Evolutionary conservation across 2,888 invertebrate species (phyloP), one percentile per base, ranked within the genome.

Genomic region (Nowickia ferox): DNA sequence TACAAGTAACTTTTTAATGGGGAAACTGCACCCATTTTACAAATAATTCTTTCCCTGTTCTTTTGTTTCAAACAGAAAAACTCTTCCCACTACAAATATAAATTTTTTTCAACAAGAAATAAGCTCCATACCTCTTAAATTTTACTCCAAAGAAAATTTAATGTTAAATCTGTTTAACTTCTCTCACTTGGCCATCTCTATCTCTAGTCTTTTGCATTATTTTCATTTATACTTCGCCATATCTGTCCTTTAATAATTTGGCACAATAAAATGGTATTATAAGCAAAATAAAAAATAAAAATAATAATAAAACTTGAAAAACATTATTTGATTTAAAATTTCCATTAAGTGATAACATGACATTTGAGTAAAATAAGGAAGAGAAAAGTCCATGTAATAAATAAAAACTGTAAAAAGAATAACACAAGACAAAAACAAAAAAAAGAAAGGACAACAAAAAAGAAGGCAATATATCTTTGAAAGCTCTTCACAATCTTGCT

Each of bases 271-370:
- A 42, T 4, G 44, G 51, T 22, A 65, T 66, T 13, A 66, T 66
- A 61, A 61, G 53, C 15, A 51, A 48, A 48, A 48, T 22, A 11
- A 13, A 48, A 59, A 9, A 1, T n/a, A n/a, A n/a, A n/a, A n/a
- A n/a, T n/a, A n/a, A n/a, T n/a, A n/a, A n/a, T 30, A 77, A 30
- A 30, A 30, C 30, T 30, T 30, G 55, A 65, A 69, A 55, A 30
- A 15, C 15, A 61, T 63, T 76, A 76, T 79, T 83, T 76, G 86
- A 83, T 86, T 86, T 83, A 79, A 86, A 83, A 83, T 86, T 83
- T 83, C 86, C 83, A 83, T 86, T 86, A 86, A 83, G 72, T 42
- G 83, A 86, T 86, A 86, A 86, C 71, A 79, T 38, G 51, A 66
- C 59, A 76, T 69, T 78, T 53, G 53, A 46, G 17, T 53, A 66